Conservation (phyloP, 2,113 vertebrate species). For the Hiodon tergisus region DNA sequence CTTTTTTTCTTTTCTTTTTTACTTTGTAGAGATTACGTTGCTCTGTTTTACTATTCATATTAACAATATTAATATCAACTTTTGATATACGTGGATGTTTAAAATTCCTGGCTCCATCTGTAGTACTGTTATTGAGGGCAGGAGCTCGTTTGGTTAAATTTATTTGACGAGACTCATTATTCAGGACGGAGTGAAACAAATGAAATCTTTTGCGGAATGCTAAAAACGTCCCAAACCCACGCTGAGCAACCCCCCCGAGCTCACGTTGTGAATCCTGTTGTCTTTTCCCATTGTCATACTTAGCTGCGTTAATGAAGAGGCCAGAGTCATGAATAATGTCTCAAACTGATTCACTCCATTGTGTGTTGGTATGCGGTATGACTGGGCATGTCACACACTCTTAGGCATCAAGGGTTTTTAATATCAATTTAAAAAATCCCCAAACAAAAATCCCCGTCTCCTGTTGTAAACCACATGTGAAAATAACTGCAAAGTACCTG, state of each 20-base stretch:
- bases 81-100: background rate
- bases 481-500: background rate
- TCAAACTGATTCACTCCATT: slow-evolving; percentile 43
- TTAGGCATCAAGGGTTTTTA: slow-evolving; percentile 40
- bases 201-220: background rate
- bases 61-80: no score
- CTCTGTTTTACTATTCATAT: no score
- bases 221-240: background rate
- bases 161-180: background rate
- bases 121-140: background rate
- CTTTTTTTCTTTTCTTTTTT: no score
- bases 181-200: background rate
- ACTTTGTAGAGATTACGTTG: no score
- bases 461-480: background rate
- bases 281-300: background rate
- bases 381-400: slow-evolving; percentile 42
- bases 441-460: background rate
- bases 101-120: slow-evolving; percentile 5
- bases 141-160: background rate
- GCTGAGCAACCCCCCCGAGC: background rate
- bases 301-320: no score
- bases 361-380: slow-evolving; percentile 46
- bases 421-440: no score
- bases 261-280: background rate
- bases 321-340: slow-evolving; percentile 44